Percentiles rank a stretch among this genome's conserved stretches.
Evolutionary conservation across 2,888 invertebrate genomes (phyloP).

Genomic region (Drosophila phalerata): DNA sequence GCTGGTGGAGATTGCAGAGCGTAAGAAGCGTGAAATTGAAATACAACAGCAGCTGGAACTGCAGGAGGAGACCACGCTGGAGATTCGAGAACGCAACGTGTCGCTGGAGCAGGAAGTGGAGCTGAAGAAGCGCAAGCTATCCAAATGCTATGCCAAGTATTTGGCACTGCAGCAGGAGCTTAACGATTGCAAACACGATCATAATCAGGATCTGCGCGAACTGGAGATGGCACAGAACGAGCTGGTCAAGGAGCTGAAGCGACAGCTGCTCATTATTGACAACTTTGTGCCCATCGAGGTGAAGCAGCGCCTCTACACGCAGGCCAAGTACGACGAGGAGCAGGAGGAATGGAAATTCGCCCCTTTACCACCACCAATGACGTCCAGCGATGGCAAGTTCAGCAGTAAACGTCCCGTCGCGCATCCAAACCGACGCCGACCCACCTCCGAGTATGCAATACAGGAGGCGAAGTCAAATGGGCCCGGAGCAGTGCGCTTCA

Average conservation of each 20-base stretch:
- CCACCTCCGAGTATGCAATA: slow-evolving; percentile 88
- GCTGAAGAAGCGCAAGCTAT: slow-evolving; percentile 95
- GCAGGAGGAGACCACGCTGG: slow-evolving; percentile 96
- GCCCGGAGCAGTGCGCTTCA: slow-evolving; percentile 81
- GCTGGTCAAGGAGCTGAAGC: slow-evolving; percentile 94
- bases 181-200: slow-evolving; percentile 93
- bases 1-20: slow-evolving; percentile 94
- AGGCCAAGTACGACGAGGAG: slow-evolving; percentile 93
- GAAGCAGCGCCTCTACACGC: slow-evolving; percentile 90
- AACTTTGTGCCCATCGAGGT: slow-evolving; percentile 95
- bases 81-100: slow-evolving; percentile 95
- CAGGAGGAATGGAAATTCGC: slow-evolving; percentile 90
- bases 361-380: slow-evolving; percentile 84
- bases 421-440: slow-evolving; percentile 88
- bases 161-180: slow-evolving; percentile 91
- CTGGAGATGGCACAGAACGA: slow-evolving; percentile 96
- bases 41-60: slow-evolving; percentile 97
- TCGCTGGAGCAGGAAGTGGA: slow-evolving; percentile 98
- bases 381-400: slow-evolving; percentile 82
- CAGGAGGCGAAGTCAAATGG: slow-evolving; percentile 83
- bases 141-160: slow-evolving; percentile 95
- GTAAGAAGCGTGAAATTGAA: slow-evolving; percentile 90
- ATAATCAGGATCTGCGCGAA: slow-evolving; percentile 96
- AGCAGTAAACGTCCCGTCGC: slow-evolving; percentile 88
- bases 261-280: slow-evolving; percentile 94